Evolutionary conservation across 2,888 invertebrate species (phyloP).

Genomic region (Oegoconia quadripuncta): DNA sequence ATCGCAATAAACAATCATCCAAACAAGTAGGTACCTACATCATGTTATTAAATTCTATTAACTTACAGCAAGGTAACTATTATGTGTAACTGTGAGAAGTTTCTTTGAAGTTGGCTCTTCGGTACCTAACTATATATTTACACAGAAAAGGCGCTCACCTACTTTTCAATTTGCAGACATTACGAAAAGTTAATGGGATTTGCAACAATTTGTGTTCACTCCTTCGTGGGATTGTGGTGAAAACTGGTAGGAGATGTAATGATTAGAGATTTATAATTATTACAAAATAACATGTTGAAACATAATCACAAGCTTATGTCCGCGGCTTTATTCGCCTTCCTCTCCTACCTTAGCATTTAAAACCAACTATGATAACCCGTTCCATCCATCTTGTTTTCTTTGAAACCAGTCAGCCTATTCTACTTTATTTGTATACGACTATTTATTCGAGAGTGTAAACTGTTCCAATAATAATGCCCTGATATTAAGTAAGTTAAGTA

Average conservation of each 20-base stretch:
- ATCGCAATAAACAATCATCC: not conserved
- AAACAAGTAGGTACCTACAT: not conserved
- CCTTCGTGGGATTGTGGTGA: not conserved
- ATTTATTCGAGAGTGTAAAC: too few species aligned
- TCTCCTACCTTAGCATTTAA: too few species aligned
- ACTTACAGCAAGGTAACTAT: conserved; percentile 1
- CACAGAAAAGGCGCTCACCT: not conserved
- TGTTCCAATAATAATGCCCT: not conserved
- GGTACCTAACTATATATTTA: not conserved
- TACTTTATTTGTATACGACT: too few species aligned
- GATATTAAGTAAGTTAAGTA: conserved; percentile 3
- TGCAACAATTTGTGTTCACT: not conserved
- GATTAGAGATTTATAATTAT: too few species aligned
- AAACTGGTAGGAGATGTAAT: not conserved
- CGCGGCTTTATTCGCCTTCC: too few species aligned
- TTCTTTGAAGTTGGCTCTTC: not conserved
- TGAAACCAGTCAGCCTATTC: too few species aligned
- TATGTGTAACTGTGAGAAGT: conserved; percentile 4
- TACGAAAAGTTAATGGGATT: conserved; percentile 15
- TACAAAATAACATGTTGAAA: too few species aligned
- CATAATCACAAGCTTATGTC: too few species aligned
- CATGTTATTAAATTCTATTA: conserved; percentile 13
- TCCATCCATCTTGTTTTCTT: too few species aligned
- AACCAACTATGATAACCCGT: too few species aligned
- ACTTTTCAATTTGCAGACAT: conserved; percentile 2